Evolutionary conservation across 2,888 invertebrate genomes (phyloP).

Genomic region (Deilephila elpenor): DNA sequence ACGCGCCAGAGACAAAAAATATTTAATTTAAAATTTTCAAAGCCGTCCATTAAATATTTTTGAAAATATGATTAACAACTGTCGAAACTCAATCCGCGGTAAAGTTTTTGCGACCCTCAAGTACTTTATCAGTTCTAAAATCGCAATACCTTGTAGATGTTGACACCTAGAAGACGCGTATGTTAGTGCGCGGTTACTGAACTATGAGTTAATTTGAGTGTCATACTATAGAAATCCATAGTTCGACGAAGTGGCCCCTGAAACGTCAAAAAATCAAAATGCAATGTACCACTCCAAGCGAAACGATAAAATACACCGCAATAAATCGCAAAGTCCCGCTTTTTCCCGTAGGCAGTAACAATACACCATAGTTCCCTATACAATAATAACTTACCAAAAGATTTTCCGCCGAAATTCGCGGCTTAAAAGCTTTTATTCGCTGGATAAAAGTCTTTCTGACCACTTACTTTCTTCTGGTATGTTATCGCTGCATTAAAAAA

Average conservation of each 20-base stretch:
- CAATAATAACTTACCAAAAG: constrained; percentile 18
- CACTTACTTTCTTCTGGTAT: constrained; percentile 18
- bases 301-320: background rate
- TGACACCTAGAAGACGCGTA: too few species aligned
- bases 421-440: constrained; percentile 18
- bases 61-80: too few species aligned
- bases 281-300: background rate
- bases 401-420: constrained; percentile 4
- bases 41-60: too few species aligned
- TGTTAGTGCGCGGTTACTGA: too few species aligned
- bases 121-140: too few species aligned
- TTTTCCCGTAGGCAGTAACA: background rate
- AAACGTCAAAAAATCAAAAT: background rate
- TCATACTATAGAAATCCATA: too few species aligned
- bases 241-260: background rate
- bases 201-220: too few species aligned
- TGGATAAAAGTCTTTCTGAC: constrained; percentile 20
- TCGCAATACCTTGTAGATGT: too few species aligned
- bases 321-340: background rate
- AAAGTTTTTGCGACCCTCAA: too few species aligned
- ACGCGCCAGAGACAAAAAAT: too few species aligned
- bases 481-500: constrained; percentile 27
- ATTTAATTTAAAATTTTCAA: too few species aligned
- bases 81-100: too few species aligned
- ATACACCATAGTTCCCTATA: constrained; percentile 19